A percentile compares a stretch with the other conserved stretches of the same genome.
These are phyloP conservation scores for Eretmocerus hayati DNA, from an alignment of 2,888 invertebrate species.

Conservation along the genomic window DNA sequence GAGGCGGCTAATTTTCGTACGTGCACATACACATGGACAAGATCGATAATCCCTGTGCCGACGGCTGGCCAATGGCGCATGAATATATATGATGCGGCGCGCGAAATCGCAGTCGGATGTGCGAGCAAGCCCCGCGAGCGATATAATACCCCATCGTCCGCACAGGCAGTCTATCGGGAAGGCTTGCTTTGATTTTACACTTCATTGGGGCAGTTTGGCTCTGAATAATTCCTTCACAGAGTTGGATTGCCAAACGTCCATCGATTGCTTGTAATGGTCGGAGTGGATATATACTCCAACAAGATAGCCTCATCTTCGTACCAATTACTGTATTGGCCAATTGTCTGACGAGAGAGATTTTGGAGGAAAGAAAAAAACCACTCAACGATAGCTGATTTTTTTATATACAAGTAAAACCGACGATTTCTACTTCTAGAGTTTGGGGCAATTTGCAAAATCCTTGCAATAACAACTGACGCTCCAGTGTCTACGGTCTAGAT, in stretches of 20 bases:
- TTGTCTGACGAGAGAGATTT: conserved; percentile 18
- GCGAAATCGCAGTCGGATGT: neutral
- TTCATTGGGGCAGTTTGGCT: conserved; percentile 5
- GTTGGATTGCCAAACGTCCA: too few species aligned
- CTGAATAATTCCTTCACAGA: conserved; percentile 13
- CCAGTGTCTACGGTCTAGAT: too few species aligned
- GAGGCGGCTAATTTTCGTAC: conserved; percentile 4
- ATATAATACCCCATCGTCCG: conserved; percentile 13
- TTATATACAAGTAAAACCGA: conserved; percentile 3
- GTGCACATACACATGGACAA: neutral
- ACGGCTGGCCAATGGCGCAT: neutral
- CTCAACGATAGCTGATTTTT: neutral
- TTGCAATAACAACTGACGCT: too few species aligned
- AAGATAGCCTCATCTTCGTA: too few species aligned
- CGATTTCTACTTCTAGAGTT: too few species aligned
- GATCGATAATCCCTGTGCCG: conserved; percentile 3
- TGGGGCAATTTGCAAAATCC: too few species aligned
- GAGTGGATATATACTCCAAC: too few species aligned
- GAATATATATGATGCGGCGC: neutral
- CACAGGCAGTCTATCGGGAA: too few species aligned
- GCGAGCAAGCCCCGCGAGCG: conserved; percentile 2
- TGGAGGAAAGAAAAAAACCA: neutral
- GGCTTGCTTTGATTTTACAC: conserved; percentile 16
- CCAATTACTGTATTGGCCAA: too few species aligned
- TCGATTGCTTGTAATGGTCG: too few species aligned